A percentile compares a stretch with the other conserved stretches of the same genome.
Conservation (phyloP, 1,140 invertebrate genomes). For the Calephelis virginiensis region DNA sequence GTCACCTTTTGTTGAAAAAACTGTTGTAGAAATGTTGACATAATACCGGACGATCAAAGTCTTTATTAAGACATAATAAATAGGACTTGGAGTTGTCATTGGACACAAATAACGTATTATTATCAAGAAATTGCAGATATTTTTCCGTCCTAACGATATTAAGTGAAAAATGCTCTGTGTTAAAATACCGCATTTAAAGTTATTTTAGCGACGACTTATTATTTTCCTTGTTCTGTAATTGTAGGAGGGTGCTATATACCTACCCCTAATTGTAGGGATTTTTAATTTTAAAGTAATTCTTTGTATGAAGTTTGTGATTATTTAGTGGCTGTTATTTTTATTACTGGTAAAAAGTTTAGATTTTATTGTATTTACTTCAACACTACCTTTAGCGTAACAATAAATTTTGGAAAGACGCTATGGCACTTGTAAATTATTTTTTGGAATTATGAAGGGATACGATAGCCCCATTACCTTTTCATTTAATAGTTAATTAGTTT, state of each 20-base stretch:
- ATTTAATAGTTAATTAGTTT: no score
- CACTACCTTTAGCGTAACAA: no score
- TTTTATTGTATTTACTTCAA: no score
- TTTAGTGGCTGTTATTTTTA: not conserved
- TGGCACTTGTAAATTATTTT: no score
- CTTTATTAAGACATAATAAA: not conserved
- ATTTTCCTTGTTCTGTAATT: conserved; percentile 11
- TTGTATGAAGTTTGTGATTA: no score
- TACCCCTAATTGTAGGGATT: not conserved
- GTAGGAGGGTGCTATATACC: not conserved
- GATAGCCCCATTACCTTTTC: no score
- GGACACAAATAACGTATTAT: conserved; percentile 22
- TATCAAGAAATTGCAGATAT: not conserved
- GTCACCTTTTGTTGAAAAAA: conserved; percentile 4
- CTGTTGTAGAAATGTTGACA: conserved; percentile 38
- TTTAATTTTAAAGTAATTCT: no score
- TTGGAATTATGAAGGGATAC: no score
- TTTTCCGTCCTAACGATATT: not conserved
- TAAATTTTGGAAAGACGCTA: no score
- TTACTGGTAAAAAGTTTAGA: no score
- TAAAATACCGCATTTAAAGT: not conserved
- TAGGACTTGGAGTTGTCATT: conserved; percentile 29
- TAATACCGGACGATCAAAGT: conserved; percentile 28
- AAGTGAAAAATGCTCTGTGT: conserved; percentile 1
- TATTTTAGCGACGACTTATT: not conserved